phyloP scores from a whole-genome alignment of 53 echinoderm and acorn worm species.

The Echinometra lucunter region DNA sequence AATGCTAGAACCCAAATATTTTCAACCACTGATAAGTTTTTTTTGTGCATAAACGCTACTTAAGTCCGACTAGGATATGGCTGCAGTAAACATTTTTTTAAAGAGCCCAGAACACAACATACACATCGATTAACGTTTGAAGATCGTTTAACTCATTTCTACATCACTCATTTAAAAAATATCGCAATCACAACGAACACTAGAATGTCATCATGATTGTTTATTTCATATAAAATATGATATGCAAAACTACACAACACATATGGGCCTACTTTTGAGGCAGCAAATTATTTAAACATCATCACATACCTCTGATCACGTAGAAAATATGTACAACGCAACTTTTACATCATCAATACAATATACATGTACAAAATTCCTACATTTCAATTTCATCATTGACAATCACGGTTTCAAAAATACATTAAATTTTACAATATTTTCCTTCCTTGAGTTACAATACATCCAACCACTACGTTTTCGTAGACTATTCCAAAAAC shows the following conservation, averaged over 20 bases:
- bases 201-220: neutral
- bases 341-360: neutral
- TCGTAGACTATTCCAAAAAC: too few relatives aligned
- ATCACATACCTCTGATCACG: neutral
- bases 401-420: too few relatives aligned
- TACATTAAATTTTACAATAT: too few relatives aligned
- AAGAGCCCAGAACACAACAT: too few relatives aligned
- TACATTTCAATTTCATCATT: neutral
- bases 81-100: too few relatives aligned
- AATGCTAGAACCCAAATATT: too few relatives aligned
- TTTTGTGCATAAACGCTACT: too few relatives aligned
- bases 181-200: neutral
- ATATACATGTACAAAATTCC: neutral
- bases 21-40: too few relatives aligned
- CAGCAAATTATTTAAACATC: neutral
- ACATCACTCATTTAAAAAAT: neutral
- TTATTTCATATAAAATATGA: constrained; percentile 17
- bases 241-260: neutral
- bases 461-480: too few relatives aligned
- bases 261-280: neutral
- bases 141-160: too few relatives aligned
- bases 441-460: too few relatives aligned
- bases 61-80: too few relatives aligned
- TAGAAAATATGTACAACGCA: neutral
- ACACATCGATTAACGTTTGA: neutral